Base-by-base conservation (phyloP, 1,140 invertebrate genomes). In the Drosophila tsacasi region DNA sequence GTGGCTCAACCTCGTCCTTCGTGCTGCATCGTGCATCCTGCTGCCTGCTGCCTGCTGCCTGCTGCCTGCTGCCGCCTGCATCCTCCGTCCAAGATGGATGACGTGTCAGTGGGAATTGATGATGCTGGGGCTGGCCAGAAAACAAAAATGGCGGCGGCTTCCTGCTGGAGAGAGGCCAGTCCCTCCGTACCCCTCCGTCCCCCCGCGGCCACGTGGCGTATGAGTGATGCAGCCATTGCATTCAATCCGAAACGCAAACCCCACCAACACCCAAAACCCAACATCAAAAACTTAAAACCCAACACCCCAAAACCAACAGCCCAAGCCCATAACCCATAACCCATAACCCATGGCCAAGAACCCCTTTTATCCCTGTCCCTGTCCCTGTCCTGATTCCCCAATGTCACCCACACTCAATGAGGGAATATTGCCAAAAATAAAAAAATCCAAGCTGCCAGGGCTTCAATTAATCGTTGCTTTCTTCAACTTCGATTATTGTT, bases 91-190 rank as follows among this genome's bases (percentile, higher is more conserved):
- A 91, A 91, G 84, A 91, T 91, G 84, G 84, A 91, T 91, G 89
- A 86, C 84, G 81, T 91, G 89, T 91, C 89, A 91, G 83, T 78
- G 83, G 81, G 81, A 91, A 91, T 91, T 91, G 89, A 91, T 91
- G 89, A 91, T 84, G 86, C 82, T 66, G 64, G 69, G 59, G 68
- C 68, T 77, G 76, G 80, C 75, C 74, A 66, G 83, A 87, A 79
- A 64, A 89, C 79, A 83, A 87, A 89, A 89, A 87, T 89, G 84
- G 84, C 84, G 74, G 73, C 46, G 13, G 23, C 79, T 84, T 77
- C 74, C 54, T 61, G 60, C 73, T 54, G 72, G 58, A 74, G 42
- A 21, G 42, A 23, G 35, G 10, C 35, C 12, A 13, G 30, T 1
- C 27, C 27, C 27, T 8, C 30, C 9, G 12, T 37, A n/a, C n/a